These are phyloP conservation scores for Parasteatoda lunata DNA, from an alignment of 2,888 invertebrate genomes.

Conservation along the genomic window DNA sequence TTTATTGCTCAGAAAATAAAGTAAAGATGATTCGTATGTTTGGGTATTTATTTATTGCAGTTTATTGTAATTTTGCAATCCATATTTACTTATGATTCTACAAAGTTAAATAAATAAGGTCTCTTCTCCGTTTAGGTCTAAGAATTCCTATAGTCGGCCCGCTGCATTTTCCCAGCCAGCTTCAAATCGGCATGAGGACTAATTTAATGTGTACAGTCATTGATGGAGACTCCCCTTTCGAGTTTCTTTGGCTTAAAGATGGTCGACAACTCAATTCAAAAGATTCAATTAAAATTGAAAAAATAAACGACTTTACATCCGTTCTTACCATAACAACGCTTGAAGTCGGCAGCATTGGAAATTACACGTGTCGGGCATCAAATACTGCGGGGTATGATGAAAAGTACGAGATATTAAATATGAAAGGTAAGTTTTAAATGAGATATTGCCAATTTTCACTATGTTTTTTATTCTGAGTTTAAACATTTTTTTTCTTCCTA, in stretches of 20 bases:
- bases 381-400: slow-evolving; percentile 34
- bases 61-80: too few species aligned
- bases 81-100: too few species aligned
- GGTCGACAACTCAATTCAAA: background rate
- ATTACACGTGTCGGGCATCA: slow-evolving; percentile 51
- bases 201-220: slow-evolving; percentile 32
- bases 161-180: slow-evolving; percentile 30
- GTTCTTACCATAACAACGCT: slow-evolving; percentile 24
- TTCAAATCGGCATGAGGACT: slow-evolving; percentile 13
- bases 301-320: slow-evolving; percentile 26
- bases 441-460: background rate
- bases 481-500: too few species aligned
- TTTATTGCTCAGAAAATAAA: too few species aligned
- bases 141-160: slow-evolving; percentile 28
- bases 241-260: slow-evolving; percentile 50
- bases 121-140: background rate
- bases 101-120: background rate
- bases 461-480: too few species aligned
- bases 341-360: background rate
- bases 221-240: slow-evolving; percentile 48
- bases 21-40: too few species aligned
- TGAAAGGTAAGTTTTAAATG: slow-evolving; percentile 30
- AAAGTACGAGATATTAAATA: slow-evolving; percentile 1
- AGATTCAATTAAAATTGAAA: background rate
- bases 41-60: too few species aligned